These are phyloP conservation scores for Tragulus kanchil DNA, from an alignment of 2,113 vertebrate species.

Conservation along the genomic window DNA sequence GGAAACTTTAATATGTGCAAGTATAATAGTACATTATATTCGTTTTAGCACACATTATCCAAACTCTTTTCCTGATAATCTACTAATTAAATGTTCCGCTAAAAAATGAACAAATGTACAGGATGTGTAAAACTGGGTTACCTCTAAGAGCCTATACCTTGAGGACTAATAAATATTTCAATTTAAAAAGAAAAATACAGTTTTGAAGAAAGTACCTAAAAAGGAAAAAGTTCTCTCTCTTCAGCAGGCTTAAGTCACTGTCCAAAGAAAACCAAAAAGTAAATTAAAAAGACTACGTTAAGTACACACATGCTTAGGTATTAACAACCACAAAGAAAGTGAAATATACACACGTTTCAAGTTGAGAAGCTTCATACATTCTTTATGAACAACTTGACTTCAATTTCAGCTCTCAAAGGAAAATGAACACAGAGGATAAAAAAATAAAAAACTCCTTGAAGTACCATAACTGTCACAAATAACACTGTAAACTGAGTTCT, in stretches of 20 bases:
- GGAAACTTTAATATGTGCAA: slow-evolving; percentile 62
- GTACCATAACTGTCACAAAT: slow-evolving; percentile 69
- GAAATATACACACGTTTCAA: slow-evolving; percentile 81
- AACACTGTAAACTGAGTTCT: slow-evolving; percentile 69
- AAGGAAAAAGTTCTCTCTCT: slow-evolving; percentile 53
- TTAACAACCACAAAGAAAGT: slow-evolving; percentile 76
- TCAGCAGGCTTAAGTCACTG: slow-evolving; percentile 68
- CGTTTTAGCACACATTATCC: slow-evolving; percentile 45
- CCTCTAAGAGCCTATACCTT: slow-evolving; percentile 34
- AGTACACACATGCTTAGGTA: slow-evolving; percentile 62
- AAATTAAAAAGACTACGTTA: slow-evolving; percentile 59
- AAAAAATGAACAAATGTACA: slow-evolving; percentile 55
- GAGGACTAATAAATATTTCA: slow-evolving; percentile 56
- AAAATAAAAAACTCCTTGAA: slow-evolving; percentile 46
- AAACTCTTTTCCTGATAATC: slow-evolving; percentile 67
- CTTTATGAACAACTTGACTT: slow-evolving; percentile 81
- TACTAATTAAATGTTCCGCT: slow-evolving; percentile 61
- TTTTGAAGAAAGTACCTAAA: slow-evolving; percentile 42
- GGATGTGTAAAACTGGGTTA: slow-evolving; percentile 58
- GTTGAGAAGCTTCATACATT: slow-evolving; percentile 79
- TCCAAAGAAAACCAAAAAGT: slow-evolving; percentile 66
- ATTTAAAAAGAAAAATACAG: background rate
- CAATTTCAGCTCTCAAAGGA: slow-evolving; percentile 75
- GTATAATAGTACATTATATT: slow-evolving; percentile 42
- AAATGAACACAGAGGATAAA: slow-evolving; percentile 59